Evolutionary conservation across 2,888 invertebrate genomes (phyloP).

Genomic region (Drosophila engyochracea): DNA sequence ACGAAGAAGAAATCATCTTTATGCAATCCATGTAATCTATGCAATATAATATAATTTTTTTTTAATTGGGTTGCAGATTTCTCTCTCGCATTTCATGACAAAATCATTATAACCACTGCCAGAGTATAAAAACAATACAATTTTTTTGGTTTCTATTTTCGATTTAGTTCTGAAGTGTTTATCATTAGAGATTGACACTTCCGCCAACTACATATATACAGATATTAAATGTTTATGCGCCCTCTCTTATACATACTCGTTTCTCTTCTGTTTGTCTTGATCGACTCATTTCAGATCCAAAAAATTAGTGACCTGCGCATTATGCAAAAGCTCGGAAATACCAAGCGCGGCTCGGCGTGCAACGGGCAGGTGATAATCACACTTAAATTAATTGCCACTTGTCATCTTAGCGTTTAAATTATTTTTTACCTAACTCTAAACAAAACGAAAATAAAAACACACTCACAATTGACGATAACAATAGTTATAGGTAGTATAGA

Average conservation of each 20-base stretch:
- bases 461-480: conserved; percentile 21
- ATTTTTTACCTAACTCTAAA: conserved; percentile 69
- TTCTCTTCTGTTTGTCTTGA: conserved; percentile 4
- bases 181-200: conserved; percentile 25
- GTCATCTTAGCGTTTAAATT: conserved; percentile 80
- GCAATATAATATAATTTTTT: neutral
- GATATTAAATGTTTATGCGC: conserved; percentile 59
- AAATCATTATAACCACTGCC: neutral
- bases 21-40: neutral
- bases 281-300: conserved; percentile 61
- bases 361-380: conserved; percentile 78
- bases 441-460: conserved; percentile 36
- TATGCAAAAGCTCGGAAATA: conserved; percentile 68
- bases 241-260: conserved; percentile 7
- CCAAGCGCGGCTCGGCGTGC: conserved; percentile 63
- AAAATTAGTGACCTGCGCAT: conserved; percentile 71
- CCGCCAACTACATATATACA: conserved; percentile 18
- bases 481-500: conserved; percentile 31
- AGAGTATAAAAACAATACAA: neutral
- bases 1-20: neutral
- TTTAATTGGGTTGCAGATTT: neutral
- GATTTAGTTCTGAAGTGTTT: conserved; percentile 20
- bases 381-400: conserved; percentile 81
- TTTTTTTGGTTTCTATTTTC: neutral
- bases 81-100: neutral